A percentile compares a stretch with the other conserved stretches of the same genome.
phyloP scores from a whole-genome alignment of 2,888 invertebrate genomes.

The Lymantria dispar region DNA sequence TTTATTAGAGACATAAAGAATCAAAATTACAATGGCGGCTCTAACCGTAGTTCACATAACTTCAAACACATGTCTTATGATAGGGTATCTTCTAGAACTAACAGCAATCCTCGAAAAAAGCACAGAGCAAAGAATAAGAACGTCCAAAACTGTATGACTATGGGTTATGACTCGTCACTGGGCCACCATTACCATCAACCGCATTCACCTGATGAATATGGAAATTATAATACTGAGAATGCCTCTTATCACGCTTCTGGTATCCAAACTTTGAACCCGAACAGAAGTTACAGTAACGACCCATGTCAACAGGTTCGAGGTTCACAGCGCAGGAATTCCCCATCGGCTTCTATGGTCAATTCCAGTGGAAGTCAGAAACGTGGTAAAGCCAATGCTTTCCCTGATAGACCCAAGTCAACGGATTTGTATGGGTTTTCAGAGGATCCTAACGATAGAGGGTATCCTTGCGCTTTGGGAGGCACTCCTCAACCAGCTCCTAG shows the following conservation, averaged over 20 bases:
- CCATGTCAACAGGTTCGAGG: conserved; percentile 60
- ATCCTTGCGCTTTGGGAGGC: conserved; percentile 65
- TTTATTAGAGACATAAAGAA: conserved; percentile 78
- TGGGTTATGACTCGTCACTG: conserved; percentile 81
- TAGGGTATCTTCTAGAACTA: conserved; percentile 74
- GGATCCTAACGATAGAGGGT: conserved; percentile 68
- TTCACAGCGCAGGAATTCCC: conserved; percentile 74
- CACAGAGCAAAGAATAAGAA: conserved; percentile 76
- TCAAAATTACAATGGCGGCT: conserved; percentile 79
- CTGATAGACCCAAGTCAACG: conserved; percentile 85
- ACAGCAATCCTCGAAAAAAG: conserved; percentile 78
- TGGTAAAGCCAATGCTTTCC: conserved; percentile 77
- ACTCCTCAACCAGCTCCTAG: conserved; percentile 77
- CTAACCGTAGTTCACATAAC: conserved; percentile 75
- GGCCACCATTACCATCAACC: conserved; percentile 79
- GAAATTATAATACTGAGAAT: conserved; percentile 74
- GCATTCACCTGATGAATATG: conserved; percentile 75
- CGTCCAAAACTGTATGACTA: conserved; percentile 82
- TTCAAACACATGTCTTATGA: conserved; percentile 81
- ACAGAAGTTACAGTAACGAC: conserved; percentile 73
- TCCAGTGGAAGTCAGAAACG: conserved; percentile 77
- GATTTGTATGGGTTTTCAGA: conserved; percentile 82
- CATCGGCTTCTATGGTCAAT: conserved; percentile 69
- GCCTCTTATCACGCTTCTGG: conserved; percentile 79
- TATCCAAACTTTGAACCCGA: conserved; percentile 76